These are phyloP conservation scores for Scotopteryx bipunctaria DNA, from an alignment of 2,888 invertebrate species.

Conservation along the genomic window DNA sequence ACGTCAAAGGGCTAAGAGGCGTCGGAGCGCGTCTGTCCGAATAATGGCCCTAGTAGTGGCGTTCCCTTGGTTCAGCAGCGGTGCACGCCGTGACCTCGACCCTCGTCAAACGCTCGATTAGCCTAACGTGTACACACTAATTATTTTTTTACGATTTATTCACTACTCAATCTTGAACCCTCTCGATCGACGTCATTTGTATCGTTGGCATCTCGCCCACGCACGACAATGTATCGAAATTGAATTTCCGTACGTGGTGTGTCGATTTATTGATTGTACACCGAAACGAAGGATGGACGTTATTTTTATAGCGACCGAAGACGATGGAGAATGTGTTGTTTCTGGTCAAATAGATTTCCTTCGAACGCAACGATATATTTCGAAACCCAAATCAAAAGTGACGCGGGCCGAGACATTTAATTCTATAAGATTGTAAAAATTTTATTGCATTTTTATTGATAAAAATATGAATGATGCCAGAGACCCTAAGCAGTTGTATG, in stretches of 20 bases:
- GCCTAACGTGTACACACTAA: conserved; percentile 71
- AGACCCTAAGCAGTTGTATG: conserved; percentile 41
- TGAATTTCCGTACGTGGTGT: conserved; percentile 59
- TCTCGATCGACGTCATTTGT: conserved; percentile 54
- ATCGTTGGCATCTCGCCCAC: conserved; percentile 61
- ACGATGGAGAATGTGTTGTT: conserved; percentile 39
- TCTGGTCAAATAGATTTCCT: conserved; percentile 38
- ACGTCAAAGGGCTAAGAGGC: conserved; percentile 81
- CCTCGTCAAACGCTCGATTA: conserved; percentile 81
- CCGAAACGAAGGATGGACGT: conserved; percentile 49
- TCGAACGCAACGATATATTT: conserved; percentile 26
- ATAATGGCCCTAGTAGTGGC: conserved; percentile 75
- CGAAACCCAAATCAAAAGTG: conserved; percentile 45
- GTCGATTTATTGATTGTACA: conserved; percentile 57
- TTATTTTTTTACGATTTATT: conserved; percentile 64
- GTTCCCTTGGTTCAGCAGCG: conserved; percentile 50
- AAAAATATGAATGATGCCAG: conserved; percentile 43
- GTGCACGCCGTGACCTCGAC: conserved; percentile 69
- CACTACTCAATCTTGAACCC: conserved; percentile 50
- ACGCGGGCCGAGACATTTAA: conserved; percentile 50
- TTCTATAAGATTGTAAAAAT: conserved; percentile 48
- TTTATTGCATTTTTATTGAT: conserved; percentile 50
- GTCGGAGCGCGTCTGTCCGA: conserved; percentile 78
- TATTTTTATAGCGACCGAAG: conserved; percentile 49
- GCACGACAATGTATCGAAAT: conserved; percentile 57